phyloP scores from a whole-genome alignment of 30 jellyfish, hydroid and myxozoan species.

The Pelagia noctiluca region DNA sequence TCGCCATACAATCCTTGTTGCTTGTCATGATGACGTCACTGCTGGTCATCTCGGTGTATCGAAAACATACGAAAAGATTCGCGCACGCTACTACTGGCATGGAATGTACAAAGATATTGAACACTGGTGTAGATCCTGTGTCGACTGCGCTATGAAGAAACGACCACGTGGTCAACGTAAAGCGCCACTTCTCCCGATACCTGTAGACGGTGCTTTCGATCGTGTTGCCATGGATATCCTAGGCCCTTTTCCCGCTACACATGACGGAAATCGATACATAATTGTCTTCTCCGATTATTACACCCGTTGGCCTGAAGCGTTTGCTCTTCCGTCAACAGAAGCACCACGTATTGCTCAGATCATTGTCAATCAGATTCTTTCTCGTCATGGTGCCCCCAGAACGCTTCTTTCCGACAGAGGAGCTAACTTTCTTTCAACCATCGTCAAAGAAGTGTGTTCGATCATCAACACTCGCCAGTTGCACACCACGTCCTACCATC shows the following conservation, averaged over 20 bases:
- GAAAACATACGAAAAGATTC: slow-evolving; percentile 53
- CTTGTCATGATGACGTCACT: slow-evolving; percentile 68
- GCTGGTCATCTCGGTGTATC: slow-evolving; percentile 46
- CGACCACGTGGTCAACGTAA: slow-evolving; percentile 32
- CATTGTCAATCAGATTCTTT: slow-evolving; percentile 24
- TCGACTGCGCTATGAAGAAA: slow-evolving; percentile 64
- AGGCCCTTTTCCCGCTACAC: slow-evolving; percentile 60
- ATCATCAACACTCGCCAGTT: not conserved
- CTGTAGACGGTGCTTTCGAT: slow-evolving; percentile 50
- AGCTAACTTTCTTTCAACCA: slow-evolving; percentile 14
- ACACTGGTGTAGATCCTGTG: slow-evolving; percentile 71
- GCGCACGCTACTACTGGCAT: slow-evolving; percentile 47
- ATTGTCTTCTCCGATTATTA: too few relatives aligned
- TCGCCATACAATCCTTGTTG: slow-evolving; percentile 25
- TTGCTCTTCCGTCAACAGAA: too few relatives aligned
- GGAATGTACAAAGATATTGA: slow-evolving; percentile 62
- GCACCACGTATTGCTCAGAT: slow-evolving; percentile 42
- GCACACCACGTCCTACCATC: slow-evolving; percentile 54
- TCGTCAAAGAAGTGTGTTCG: slow-evolving; percentile 20
- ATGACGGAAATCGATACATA: too few relatives aligned
- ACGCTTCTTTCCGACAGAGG: slow-evolving; percentile 35
- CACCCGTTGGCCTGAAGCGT: too few relatives aligned
- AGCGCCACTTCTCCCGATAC: slow-evolving; percentile 41
- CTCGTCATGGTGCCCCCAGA: slow-evolving; percentile 54
- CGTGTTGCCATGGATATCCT: slow-evolving; percentile 46